Conservation (phyloP, 1,140 invertebrate genomes). For the Trachymyrmex cornetzi region DNA sequence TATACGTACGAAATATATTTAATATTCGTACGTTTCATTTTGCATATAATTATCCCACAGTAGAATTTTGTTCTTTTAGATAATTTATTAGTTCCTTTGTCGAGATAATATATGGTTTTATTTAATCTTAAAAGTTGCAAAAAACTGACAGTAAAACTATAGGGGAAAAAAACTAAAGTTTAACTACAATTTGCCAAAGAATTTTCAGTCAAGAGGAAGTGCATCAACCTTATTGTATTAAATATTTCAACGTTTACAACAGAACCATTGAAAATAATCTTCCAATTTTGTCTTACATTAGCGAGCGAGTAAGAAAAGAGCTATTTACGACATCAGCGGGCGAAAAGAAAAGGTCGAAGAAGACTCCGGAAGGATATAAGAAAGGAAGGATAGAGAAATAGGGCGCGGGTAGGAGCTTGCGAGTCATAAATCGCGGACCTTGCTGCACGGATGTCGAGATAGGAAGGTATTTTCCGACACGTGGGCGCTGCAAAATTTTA, state of each 20-base stretch:
- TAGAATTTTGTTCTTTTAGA: background rate
- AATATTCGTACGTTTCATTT: background rate
- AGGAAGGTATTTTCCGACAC: conserved; percentile 82
- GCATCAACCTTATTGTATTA: conserved; percentile 36
- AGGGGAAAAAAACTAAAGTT: background rate
- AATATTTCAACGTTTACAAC: conserved; percentile 45
- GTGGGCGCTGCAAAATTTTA: conserved; percentile 71
- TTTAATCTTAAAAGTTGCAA: conserved; percentile 14
- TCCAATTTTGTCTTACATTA: conserved; percentile 56
- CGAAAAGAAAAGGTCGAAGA: conserved; percentile 47
- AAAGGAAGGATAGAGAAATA: conserved; percentile 70
- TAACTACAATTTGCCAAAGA: conserved; percentile 27
- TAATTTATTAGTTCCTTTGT: conserved; percentile 20
- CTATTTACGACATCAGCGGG: conserved; percentile 53
- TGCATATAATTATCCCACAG: background rate
- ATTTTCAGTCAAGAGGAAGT: background rate
- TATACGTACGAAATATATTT: background rate
- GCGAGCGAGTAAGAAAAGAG: conserved; percentile 30
- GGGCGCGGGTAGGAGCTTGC: conserved; percentile 78
- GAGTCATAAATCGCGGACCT: conserved; percentile 84
- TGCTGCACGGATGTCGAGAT: conserved; percentile 81
- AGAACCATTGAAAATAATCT: conserved; percentile 35
- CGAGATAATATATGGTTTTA: background rate
- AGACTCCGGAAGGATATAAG: conserved; percentile 64
- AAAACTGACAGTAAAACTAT: background rate